Evolutionary conservation across 2,113 vertebrate genomes (phyloP).

Genomic region (Phoenicopterus ruber): DNA sequence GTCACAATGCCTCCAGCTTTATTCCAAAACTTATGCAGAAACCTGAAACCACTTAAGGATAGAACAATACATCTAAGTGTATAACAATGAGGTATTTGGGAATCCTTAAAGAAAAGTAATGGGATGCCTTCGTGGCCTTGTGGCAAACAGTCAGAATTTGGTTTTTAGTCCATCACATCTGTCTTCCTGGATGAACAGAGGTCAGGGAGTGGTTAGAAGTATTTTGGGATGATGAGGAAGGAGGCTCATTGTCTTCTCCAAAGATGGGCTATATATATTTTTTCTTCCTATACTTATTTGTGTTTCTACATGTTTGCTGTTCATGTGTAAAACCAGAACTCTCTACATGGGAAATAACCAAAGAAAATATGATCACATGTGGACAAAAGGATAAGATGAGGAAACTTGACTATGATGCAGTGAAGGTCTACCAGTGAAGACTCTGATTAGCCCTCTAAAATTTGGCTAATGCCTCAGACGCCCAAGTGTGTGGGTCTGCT

Average conservation of each 20-base stretch:
- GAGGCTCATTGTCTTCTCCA: background rate
- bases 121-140: background rate
- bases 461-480: background rate
- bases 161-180: background rate
- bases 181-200: background rate
- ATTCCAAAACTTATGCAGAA: slow-evolving; percentile 34
- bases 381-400: background rate
- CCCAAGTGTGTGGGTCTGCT: background rate
- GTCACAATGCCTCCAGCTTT: slow-evolving; percentile 19
- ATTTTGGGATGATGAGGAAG: background rate
- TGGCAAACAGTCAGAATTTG: background rate
- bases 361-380: background rate
- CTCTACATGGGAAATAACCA: background rate
- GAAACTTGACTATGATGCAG: background rate
- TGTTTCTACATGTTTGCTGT: background rate
- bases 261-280: background rate
- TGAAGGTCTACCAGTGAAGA: background rate
- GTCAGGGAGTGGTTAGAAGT: background rate
- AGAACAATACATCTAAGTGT: slow-evolving; percentile 36
- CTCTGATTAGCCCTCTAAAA: background rate
- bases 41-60: slow-evolving; percentile 46
- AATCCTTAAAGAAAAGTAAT: background rate
- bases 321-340: background rate
- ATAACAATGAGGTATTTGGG: background rate
- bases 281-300: background rate